Evolutionary conservation across 1,140 invertebrate genomes (phyloP).

Genomic region (Pemphigus obesinymphae): DNA sequence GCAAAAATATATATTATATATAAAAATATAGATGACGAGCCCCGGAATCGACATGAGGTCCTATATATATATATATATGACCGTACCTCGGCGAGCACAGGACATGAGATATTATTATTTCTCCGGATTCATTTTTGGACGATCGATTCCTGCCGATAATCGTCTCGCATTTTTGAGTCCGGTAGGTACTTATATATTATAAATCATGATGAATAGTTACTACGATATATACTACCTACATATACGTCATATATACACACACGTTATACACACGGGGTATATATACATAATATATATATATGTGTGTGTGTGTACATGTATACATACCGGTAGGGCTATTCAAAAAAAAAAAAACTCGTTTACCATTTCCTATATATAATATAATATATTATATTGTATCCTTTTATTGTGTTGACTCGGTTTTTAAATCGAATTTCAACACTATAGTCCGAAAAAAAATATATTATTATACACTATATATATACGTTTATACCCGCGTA

Average conservation of each 20-base stretch:
- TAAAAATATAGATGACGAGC: background rate
- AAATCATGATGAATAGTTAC: background rate
- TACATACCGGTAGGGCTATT: background rate
- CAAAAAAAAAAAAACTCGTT: background rate
- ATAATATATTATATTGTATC: background rate
- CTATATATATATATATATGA: too few relatives aligned
- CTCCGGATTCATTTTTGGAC: background rate
- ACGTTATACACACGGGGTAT: too few relatives aligned
- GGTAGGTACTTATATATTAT: background rate
- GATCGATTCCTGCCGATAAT: background rate
- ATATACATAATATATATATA: background rate
- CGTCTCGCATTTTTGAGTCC: slow-evolving; percentile 5
- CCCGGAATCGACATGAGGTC: slow-evolving; percentile 13
- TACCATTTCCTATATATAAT: background rate
- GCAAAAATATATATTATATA: slow-evolving; percentile 20
- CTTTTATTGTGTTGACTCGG: slow-evolving; percentile 9
- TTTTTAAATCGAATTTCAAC: slow-evolving; percentile 18
- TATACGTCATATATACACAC: too few relatives aligned
- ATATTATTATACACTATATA: background rate
- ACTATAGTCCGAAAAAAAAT: slow-evolving; percentile 8
- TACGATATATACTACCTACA: too few relatives aligned
- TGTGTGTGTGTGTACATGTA: background rate
- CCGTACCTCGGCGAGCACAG: background rate
- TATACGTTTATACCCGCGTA: background rate
- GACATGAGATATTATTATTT: background rate